A percentile compares a stretch with the other conserved stretches of the same genome.
Evolutionary conservation across 1,140 invertebrate species (phyloP).

Genomic region (Drosophila aff.): DNA sequence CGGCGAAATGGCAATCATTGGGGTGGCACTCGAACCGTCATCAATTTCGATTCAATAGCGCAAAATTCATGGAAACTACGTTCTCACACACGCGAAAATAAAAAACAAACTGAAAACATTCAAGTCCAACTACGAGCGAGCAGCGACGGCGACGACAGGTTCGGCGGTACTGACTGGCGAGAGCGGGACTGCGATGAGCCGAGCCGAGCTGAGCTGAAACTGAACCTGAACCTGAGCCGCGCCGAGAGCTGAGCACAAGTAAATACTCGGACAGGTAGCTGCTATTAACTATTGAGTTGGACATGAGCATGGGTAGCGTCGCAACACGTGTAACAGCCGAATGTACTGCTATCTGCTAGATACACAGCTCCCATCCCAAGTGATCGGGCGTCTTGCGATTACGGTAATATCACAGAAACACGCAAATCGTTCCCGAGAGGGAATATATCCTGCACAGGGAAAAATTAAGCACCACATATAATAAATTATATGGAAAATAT

Average conservation of each 20-base stretch:
- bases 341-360: slow-evolving; percentile 54
- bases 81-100: slow-evolving; percentile 53
- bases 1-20: slow-evolving; percentile 43
- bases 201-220: slow-evolving; percentile 10
- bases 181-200: slow-evolving; percentile 35
- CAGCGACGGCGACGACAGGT: slow-evolving; percentile 68
- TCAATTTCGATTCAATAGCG: slow-evolving; percentile 77
- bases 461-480: slow-evolving; percentile 3
- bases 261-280: slow-evolving; percentile 59
- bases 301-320: slow-evolving; percentile 32
- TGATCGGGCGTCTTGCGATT: slow-evolving; percentile 65
- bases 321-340: slow-evolving; percentile 67
- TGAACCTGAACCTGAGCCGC: slow-evolving; percentile 7
- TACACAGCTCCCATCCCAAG: slow-evolving; percentile 64
- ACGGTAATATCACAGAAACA: slow-evolving; percentile 70
- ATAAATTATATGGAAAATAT: neutral
- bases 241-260: slow-evolving; percentile 19
- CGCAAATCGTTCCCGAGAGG: slow-evolving; percentile 47
- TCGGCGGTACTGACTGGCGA: slow-evolving; percentile 56
- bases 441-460: slow-evolving; percentile 25
- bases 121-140: slow-evolving; percentile 37
- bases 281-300: slow-evolving; percentile 25
- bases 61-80: slow-evolving; percentile 73
- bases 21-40: slow-evolving; percentile 39
- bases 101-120: slow-evolving; percentile 42